These are phyloP conservation scores for Meteorus colon DNA, from an alignment of 2,888 invertebrate genomes.

Conservation along the genomic window DNA sequence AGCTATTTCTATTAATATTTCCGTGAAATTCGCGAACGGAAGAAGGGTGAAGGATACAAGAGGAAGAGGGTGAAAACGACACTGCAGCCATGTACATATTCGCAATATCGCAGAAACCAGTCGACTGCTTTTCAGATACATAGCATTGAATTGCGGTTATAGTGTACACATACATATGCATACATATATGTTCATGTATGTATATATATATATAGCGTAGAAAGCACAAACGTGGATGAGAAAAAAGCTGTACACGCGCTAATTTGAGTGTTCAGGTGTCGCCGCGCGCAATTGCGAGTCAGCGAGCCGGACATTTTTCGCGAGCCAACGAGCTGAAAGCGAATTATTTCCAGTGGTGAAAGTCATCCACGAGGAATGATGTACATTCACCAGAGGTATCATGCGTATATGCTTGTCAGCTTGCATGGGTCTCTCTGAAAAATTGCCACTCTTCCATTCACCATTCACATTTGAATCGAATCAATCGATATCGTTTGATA, in stretches of 20 bases:
- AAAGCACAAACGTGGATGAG: slow-evolving; percentile 29
- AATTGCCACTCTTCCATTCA: neutral
- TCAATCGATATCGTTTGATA: slow-evolving; percentile 10
- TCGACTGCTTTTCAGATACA: slow-evolving; percentile 17
- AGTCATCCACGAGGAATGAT: slow-evolving; percentile 52
- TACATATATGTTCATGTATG: neutral
- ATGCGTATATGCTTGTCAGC: neutral
- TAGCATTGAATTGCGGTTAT: neutral
- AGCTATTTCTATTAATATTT: slow-evolving; percentile 41
- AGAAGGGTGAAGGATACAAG: slow-evolving; percentile 24
- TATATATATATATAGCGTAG: slow-evolving; percentile 9
- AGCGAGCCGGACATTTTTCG: slow-evolving; percentile 64
- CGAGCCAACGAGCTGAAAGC: slow-evolving; percentile 64
- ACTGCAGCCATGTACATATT: slow-evolving; percentile 17
- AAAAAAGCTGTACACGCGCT: slow-evolving; percentile 36
- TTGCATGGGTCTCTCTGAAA: neutral
- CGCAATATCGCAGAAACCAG: slow-evolving; percentile 11
- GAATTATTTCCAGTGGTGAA: slow-evolving; percentile 65
- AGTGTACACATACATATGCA: neutral
- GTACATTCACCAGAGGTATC: slow-evolving; percentile 45
- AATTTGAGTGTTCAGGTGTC: slow-evolving; percentile 60
- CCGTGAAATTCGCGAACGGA: slow-evolving; percentile 37
- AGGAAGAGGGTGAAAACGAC: slow-evolving; percentile 5
- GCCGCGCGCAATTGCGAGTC: slow-evolving; percentile 49
- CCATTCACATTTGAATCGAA: neutral